These are phyloP conservation scores for Congeria kusceri DNA, from an alignment of 2,888 invertebrate genomes.

Conservation along the genomic window DNA sequence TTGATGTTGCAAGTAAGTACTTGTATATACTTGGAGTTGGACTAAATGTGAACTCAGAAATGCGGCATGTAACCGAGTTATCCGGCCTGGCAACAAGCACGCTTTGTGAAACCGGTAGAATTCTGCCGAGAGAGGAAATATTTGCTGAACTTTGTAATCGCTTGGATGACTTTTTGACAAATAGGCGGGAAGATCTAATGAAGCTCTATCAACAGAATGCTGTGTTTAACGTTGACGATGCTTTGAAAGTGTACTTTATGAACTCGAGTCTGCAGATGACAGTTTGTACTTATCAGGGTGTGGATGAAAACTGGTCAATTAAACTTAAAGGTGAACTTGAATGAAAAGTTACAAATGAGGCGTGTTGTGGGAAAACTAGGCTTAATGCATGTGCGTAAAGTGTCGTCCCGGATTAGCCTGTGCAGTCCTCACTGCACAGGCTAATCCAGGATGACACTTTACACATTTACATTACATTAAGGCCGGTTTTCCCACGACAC, in stretches of 20 bases:
- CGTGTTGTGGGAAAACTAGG: too few relatives aligned
- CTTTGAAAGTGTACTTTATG: constrained; percentile 12
- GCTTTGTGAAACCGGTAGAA: constrained; percentile 59
- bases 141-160: constrained; percentile 63
- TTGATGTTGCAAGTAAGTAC: constrained; percentile 12
- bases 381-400: too few relatives aligned
- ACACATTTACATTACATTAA: too few relatives aligned
- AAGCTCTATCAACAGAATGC: constrained; percentile 9
- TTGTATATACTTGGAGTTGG: constrained; percentile 69
- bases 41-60: constrained; percentile 72
- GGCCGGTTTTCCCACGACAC: too few relatives aligned
- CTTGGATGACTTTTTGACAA: constrained; percentile 57
- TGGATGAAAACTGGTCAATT: constrained; percentile 32
- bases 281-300: constrained; percentile 4
- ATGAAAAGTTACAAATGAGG: too few relatives aligned
- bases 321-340: constrained; percentile 13
- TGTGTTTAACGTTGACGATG: constrained; percentile 6
- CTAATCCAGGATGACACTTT: too few relatives aligned
- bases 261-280: neutral
- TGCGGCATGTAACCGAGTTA: constrained; percentile 57
- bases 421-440: too few relatives aligned
- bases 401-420: too few relatives aligned
- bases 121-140: constrained; percentile 61
- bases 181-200: constrained; percentile 24
- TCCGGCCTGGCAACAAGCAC: constrained; percentile 67